Evolutionary conservation across 2,797 vertebrate species (phyloP).

Genomic region (Mormyrops boulengeri): DNA sequence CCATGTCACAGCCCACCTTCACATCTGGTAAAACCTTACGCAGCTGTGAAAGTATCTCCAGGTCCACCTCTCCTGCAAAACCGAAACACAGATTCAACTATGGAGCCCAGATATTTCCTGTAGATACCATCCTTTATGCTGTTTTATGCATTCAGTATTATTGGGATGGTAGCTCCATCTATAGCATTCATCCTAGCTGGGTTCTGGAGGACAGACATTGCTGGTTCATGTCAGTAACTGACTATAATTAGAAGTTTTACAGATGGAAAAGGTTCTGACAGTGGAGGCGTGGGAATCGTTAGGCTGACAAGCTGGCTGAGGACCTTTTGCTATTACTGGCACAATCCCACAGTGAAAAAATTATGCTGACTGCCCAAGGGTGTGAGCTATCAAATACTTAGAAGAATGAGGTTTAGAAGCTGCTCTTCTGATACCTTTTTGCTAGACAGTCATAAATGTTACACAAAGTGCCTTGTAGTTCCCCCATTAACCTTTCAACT

Average conservation of each 20-base stretch:
- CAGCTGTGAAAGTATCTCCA: slow-evolving; percentile 76
- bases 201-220: neutral
- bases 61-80: slow-evolving; percentile 80
- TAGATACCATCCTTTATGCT: neutral
- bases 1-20: slow-evolving; percentile 72
- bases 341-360: neutral
- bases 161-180: neutral
- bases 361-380: neutral
- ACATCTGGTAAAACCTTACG: slow-evolving; percentile 64
- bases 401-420: neutral
- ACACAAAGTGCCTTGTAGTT: neutral
- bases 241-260: neutral
- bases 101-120: neutral
- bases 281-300: neutral
- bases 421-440: neutral
- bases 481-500: neutral
- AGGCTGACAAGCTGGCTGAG: too few species aligned
- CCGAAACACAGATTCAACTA: neutral
- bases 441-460: neutral
- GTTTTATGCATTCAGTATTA: neutral
- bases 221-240: neutral
- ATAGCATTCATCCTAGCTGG: neutral
- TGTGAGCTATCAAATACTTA: neutral
- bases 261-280: neutral
- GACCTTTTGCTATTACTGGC: too few species aligned